These are phyloP conservation scores for Holotrichia oblita DNA, from an alignment of 1,140 invertebrate species.

Conservation along the genomic window DNA sequence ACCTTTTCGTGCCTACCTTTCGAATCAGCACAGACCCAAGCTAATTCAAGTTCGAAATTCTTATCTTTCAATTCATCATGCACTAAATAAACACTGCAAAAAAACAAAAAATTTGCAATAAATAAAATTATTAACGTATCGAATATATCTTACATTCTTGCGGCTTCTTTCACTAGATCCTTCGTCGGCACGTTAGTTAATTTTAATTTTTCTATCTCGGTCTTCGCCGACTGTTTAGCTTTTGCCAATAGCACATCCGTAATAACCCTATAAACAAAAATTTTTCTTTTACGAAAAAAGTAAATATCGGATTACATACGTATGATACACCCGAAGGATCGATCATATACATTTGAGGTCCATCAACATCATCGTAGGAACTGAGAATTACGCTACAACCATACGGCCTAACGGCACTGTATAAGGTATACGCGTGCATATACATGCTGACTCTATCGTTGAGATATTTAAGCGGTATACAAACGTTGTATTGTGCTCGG, in stretches of 20 bases:
- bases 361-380: conserved; percentile 81
- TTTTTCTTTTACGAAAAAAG: neutral
- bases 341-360: conserved; percentile 92
- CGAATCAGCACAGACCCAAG: conserved; percentile 91
- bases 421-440: conserved; percentile 96
- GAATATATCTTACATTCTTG: conserved; percentile 83
- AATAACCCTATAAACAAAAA: conserved; percentile 79
- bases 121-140: neutral
- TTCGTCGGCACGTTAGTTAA: conserved; percentile 83
- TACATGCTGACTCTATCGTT: conserved; percentile 94
- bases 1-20: conserved; percentile 80
- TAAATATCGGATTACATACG: conserved; percentile 74
- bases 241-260: conserved; percentile 97
- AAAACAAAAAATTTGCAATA: conserved; percentile 39
- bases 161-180: conserved; percentile 93
- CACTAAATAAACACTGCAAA: conserved; percentile 90
- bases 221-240: conserved; percentile 98
- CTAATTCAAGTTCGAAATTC: conserved; percentile 96
- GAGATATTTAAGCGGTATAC: conserved; percentile 89
- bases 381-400: conserved; percentile 91
- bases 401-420: conserved; percentile 94
- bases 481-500: conserved; percentile 83
- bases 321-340: conserved; percentile 97
- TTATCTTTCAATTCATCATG: conserved; percentile 99
- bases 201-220: conserved; percentile 98